Evolutionary conservation across 2,113 vertebrate species (phyloP).

Genomic region (Cyprinodon brontotheroides): DNA sequence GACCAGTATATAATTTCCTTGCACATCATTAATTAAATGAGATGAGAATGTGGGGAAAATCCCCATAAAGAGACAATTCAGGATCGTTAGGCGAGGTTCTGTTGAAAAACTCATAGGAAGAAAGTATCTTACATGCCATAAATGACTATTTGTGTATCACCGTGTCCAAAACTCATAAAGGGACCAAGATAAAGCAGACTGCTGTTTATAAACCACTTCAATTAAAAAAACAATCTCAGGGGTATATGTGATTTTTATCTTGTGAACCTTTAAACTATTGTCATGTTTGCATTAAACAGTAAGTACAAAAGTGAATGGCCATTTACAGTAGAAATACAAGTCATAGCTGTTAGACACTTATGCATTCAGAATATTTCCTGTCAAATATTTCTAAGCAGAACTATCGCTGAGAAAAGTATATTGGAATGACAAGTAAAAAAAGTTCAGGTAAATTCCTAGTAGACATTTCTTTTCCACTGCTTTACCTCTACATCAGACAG

Average conservation of each 20-base stretch:
- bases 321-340: not conserved
- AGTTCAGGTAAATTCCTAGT: not conserved
- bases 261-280: not conserved
- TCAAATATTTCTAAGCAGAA: no score
- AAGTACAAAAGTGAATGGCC: not conserved
- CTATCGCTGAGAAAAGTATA: not conserved
- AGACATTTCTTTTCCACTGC: no score
- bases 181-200: not conserved
- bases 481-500: no score
- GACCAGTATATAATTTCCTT: no score
- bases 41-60: not conserved
- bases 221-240: not conserved
- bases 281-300: not conserved
- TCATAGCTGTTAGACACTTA: not conserved
- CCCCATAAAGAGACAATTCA: not conserved
- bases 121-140: not conserved
- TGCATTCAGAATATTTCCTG: not conserved
- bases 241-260: not conserved
- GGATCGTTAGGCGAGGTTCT: not conserved
- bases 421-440: not conserved
- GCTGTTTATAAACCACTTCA: not conserved
- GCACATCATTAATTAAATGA: no score
- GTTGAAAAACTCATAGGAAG: not conserved
- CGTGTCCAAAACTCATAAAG: not conserved
- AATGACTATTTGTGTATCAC: not conserved